Evolutionary conservation across 2,888 invertebrate genomes (phyloP).

Genomic region (Panopea generosa): DNA sequence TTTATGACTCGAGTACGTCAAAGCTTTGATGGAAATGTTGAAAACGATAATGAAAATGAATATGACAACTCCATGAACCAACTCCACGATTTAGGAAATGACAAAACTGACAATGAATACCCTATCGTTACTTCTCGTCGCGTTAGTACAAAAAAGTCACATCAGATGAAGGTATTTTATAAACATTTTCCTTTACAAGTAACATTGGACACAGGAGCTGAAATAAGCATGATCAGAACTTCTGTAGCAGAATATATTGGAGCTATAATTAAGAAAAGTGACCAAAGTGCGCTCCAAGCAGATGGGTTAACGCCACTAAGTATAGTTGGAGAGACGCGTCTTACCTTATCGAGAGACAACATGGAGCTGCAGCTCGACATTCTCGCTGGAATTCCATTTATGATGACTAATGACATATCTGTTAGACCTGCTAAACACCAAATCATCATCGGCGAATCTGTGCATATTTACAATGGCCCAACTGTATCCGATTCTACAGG

Average conservation of each 20-base stretch:
- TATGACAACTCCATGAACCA: too few species aligned
- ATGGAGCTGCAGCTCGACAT: too few species aligned
- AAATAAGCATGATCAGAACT: constrained; percentile 14
- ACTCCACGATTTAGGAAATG: too few species aligned
- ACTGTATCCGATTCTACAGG: neutral
- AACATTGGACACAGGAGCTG: constrained; percentile 10
- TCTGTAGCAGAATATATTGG: constrained; percentile 16
- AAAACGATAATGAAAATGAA: too few species aligned
- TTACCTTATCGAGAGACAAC: too few species aligned
- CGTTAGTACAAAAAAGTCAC: constrained; percentile 3
- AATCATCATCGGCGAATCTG: constrained; percentile 1
- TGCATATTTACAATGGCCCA: too few species aligned
- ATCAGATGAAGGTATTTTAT: neutral
- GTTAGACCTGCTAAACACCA: too few species aligned
- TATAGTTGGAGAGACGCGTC: too few species aligned
- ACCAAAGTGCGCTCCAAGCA: constrained; percentile 5
- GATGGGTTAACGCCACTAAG: neutral
- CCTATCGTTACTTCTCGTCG: constrained; percentile 2
- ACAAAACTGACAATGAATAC: too few species aligned
- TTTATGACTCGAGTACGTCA: constrained; percentile 42
- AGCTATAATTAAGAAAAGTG: constrained; percentile 3
- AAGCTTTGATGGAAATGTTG: too few species aligned
- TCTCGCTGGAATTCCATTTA: too few species aligned
- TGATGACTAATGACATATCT: too few species aligned
- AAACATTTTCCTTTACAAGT: neutral